Evolutionary conservation across 2,113 vertebrate species (phyloP), one percentile per base, ranked within the genome.

Genomic region (Symphodus melops): DNA sequence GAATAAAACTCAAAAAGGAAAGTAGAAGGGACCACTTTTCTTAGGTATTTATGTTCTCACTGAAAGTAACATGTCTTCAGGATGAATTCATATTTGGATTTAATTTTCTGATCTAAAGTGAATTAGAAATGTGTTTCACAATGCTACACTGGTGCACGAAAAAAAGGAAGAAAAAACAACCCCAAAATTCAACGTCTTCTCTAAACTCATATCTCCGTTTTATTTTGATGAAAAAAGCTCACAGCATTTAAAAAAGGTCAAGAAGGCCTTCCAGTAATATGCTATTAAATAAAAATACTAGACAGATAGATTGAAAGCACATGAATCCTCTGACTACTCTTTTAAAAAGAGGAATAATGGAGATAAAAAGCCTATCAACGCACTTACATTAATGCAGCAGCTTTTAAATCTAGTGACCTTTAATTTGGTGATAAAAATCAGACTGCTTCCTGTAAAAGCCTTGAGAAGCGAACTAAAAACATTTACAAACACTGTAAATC

Each of bases 321-420:
- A 41, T 41, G 39, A 5, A 1, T 48, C 46, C 4, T 48, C 8
- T n/a, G 48, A 51, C n/a, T 51, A 51, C 19, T 51, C 48, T 51
- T 44, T 51, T 51, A 2, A 20, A 20, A 42, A 33, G 28, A 36
- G 14, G 33, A 20, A 41, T 57, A 36, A 28, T 5, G 23, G 16
- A 54, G 13, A 54, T 25, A 25, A 48, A 33, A 21, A 21, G 20
- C 36, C 7, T 10, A 3, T 51, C 8, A 20, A 19, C 33, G 14
- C 21, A 33, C 19, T 48, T 7, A 17, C 12, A 41, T 9, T 39
- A 62, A 53, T 64, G 13, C 60, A 70, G 77, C 37, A 63, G 25
- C 77, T 83, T 83, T 82, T 55, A 80, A 46, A 69, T 8, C 44
- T 23, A 54, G 14, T 19, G 28, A n/a, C 57, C 54, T 55, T 60